Conservation (phyloP, 2,113 vertebrate species). For the Clarias magur region DNA sequence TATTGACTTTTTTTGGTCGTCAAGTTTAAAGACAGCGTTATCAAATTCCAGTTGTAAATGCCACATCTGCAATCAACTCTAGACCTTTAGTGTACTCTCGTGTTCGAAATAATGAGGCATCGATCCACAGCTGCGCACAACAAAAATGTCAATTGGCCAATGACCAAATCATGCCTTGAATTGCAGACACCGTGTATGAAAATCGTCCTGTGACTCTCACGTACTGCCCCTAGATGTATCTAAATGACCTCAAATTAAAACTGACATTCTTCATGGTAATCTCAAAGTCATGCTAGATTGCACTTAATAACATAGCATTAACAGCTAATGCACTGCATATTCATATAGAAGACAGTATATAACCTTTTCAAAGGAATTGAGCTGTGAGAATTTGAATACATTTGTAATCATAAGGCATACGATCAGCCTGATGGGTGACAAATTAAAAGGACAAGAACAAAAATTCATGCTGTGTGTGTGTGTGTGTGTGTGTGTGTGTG, state of each 20-base stretch:
- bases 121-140: constrained; percentile 14
- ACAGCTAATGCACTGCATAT: constrained; percentile 3
- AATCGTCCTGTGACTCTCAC: not conserved
- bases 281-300: constrained; percentile 21
- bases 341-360: constrained; percentile 9
- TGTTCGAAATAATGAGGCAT: constrained; percentile 35
- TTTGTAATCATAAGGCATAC: not conserved
- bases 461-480: not conserved
- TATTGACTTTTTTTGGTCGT: constrained; percentile 14
- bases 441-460: not conserved
- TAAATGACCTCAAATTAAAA: constrained; percentile 12
- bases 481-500: not conserved
- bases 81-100: constrained; percentile 26
- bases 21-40: constrained; percentile 9
- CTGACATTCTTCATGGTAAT: constrained; percentile 27
- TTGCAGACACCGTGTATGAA: not conserved
- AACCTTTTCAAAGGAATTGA: constrained; percentile 23
- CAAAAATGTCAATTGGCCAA: constrained; percentile 11
- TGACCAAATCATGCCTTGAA: constrained; percentile 17
- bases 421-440: not conserved
- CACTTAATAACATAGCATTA: constrained; percentile 16
- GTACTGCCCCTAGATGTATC: not conserved
- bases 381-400: constrained; percentile 1
- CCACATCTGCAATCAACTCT: constrained; percentile 28
- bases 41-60: constrained; percentile 34